A percentile compares a stretch with the other conserved stretches of the same genome.
phyloP scores from a whole-genome alignment of 2,797 vertebrate genomes.

The Peromyscus aztecus region DNA sequence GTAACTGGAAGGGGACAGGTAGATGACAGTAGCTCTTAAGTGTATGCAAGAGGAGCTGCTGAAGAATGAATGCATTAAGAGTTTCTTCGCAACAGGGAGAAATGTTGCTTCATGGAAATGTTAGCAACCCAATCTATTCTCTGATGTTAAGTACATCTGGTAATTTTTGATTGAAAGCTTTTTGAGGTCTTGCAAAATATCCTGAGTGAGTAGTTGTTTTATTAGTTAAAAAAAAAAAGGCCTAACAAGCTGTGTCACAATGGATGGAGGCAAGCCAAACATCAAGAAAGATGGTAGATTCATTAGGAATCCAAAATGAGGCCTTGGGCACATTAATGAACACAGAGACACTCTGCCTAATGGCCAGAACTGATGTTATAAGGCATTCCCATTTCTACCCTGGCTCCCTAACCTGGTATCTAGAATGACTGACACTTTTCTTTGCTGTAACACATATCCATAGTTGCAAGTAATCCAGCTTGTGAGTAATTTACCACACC shows the following conservation, averaged over 20 bases:
- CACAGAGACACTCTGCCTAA: not conserved
- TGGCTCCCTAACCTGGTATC: not conserved
- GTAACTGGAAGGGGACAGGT: not conserved
- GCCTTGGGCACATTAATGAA: not conserved
- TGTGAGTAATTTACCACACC: not conserved
- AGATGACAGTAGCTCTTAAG: not conserved
- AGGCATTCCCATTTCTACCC: not conserved
- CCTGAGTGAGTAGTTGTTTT: not conserved
- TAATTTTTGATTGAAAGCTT: slow-evolving; percentile 36
- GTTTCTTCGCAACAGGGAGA: not conserved
- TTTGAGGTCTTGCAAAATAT: slow-evolving; percentile 47
- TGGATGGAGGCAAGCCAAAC: not conserved
- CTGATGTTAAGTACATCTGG: slow-evolving; percentile 1
- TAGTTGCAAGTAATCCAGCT: not conserved
- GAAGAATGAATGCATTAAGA: not conserved
- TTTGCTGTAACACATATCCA: not conserved
- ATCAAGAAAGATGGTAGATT: not conserved
- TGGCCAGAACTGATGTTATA: not conserved
- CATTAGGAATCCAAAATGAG: not conserved
- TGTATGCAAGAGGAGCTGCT: not conserved
- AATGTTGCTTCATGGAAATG: slow-evolving; percentile 1
- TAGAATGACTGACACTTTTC: not conserved
- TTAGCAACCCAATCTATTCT: slow-evolving; percentile 22
- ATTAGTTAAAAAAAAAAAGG: slow-evolving; percentile 20
- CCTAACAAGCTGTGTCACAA: not conserved